A percentile compares a stretch with the other conserved stretches of the same genome.
These are phyloP conservation scores for Aplochiton taeniatus DNA, from an alignment of 2,797 vertebrate species.

Conservation along the genomic window DNA sequence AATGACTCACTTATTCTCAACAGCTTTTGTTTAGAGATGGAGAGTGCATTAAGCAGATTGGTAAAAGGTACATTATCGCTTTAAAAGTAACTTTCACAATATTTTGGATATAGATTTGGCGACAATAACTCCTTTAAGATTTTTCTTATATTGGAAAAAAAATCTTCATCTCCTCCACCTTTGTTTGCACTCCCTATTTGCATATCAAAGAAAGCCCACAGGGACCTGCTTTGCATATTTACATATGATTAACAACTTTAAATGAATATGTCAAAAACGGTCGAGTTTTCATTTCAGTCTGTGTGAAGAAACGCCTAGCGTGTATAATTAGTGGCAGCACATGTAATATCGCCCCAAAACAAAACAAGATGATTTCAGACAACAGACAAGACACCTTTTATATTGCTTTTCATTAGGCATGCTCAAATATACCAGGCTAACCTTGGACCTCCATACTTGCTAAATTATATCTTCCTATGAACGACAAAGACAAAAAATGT, in stretches of 20 bases:
- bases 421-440: constrained; percentile 75
- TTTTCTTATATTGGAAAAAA: constrained; percentile 35
- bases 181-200: constrained; percentile 78
- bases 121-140: constrained; percentile 53
- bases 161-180: constrained; percentile 69
- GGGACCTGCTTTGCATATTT: constrained; percentile 81
- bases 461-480: constrained; percentile 68
- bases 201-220: constrained; percentile 79
- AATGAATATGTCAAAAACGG: constrained; percentile 81
- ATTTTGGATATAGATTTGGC: constrained; percentile 40
- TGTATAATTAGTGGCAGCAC: constrained; percentile 77
- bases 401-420: constrained; percentile 73
- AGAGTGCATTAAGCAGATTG: background rate
- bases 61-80: background rate
- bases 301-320: constrained; percentile 63
- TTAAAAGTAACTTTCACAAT: constrained; percentile 21
- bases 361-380: constrained; percentile 74
- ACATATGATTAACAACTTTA: constrained; percentile 82
- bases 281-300: constrained; percentile 69
- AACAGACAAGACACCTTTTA: constrained; percentile 69
- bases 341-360: constrained; percentile 66
- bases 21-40: background rate
- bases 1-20: background rate
- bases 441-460: constrained; percentile 64
- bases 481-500: constrained; percentile 74